phyloP scores from a whole-genome alignment of 2,113 vertebrate species.

The Guaruba guarouba region DNA sequence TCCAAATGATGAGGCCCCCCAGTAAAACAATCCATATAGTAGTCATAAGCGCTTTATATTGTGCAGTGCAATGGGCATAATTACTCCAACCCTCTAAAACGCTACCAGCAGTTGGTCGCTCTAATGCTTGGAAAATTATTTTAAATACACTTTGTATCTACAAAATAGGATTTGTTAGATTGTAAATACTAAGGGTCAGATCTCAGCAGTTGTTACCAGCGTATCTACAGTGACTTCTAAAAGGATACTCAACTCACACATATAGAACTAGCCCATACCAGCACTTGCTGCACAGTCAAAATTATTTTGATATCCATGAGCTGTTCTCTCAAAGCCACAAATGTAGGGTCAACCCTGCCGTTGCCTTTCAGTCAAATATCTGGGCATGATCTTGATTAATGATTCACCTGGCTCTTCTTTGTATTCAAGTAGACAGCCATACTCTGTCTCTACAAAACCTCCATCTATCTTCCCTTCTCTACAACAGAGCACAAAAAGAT shows the following conservation, averaged over 20 bases:
- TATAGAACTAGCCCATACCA: neutral
- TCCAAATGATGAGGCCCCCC: neutral
- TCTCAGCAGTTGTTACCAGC: neutral
- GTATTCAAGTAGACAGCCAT: neutral
- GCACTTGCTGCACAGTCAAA: neutral
- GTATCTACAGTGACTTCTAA: neutral
- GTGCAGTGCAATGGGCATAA: slow-evolving; percentile 5
- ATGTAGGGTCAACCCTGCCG: neutral
- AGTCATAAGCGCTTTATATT: slow-evolving; percentile 8
- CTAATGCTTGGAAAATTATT: slow-evolving; percentile 32
- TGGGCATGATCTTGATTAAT: neutral
- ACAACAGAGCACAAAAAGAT: neutral
- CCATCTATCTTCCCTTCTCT: neutral
- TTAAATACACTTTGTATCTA: neutral
- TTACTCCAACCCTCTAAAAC: slow-evolving; percentile 11
- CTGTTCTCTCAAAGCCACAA: neutral
- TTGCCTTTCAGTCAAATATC: neutral
- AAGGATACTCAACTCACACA: neutral
- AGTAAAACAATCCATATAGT: slow-evolving; percentile 1
- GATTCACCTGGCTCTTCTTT: neutral
- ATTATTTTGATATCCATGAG: neutral
- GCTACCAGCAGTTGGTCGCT: slow-evolving; percentile 11
- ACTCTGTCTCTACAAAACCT: neutral
- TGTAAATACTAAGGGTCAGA: neutral
- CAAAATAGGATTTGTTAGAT: neutral